Conservation (phyloP, 1,140 invertebrate species). For the Cydia amplana region DNA sequence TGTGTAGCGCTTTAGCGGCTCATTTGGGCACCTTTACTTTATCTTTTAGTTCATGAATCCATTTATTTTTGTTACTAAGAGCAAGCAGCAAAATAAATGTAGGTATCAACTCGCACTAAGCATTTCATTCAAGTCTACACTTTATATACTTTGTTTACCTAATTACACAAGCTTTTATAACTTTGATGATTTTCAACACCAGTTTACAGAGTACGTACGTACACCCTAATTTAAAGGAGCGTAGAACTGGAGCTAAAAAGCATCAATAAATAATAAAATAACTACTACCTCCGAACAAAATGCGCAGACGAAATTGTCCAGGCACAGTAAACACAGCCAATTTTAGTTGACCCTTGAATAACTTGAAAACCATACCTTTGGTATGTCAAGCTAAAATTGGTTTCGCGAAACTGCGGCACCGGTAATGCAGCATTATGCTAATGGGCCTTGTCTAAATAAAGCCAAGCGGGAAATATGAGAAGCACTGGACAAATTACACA, state of each 20-base stretch:
- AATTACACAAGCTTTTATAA: no score
- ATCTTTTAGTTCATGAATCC: no score
- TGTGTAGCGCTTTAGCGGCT: no score
- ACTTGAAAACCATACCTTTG: background rate
- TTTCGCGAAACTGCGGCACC: slow-evolving; percentile 5
- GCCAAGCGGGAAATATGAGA: slow-evolving; percentile 31
- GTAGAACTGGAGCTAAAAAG: background rate
- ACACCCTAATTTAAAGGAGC: background rate
- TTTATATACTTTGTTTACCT: no score
- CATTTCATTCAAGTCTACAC: no score
- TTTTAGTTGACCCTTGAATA: background rate
- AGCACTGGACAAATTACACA: slow-evolving; percentile 29
- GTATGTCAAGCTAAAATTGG: background rate
- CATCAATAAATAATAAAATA: slow-evolving; percentile 25
- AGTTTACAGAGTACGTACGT: background rate
- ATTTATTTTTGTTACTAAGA: no score
- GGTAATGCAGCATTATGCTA: slow-evolving; percentile 29
- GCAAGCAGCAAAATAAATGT: no score
- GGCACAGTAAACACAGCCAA: background rate
- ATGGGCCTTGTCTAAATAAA: slow-evolving; percentile 30
- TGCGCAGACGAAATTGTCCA: slow-evolving; percentile 24
- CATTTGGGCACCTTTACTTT: no score
- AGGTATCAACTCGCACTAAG: no score
- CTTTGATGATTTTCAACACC: background rate
- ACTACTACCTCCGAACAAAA: slow-evolving; percentile 12